Conservation (phyloP, 2,888 invertebrate species). For the Liopterus haemorrhoidalis region DNA sequence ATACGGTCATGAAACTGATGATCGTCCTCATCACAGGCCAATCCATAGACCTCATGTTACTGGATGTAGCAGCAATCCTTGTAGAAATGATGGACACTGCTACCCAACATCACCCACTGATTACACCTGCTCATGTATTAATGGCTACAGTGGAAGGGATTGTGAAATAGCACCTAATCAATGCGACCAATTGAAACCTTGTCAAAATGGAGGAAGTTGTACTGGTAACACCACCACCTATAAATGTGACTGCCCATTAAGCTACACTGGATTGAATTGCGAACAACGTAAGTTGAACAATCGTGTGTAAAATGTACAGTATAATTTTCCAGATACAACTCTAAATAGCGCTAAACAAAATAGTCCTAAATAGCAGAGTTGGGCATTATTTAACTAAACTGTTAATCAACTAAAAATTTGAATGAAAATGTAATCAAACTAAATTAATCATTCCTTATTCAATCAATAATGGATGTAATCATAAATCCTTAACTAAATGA, state of each 20-base stretch:
- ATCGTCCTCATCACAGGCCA: constrained; percentile 26
- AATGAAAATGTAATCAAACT: too few species aligned
- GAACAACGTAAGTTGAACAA: constrained; percentile 58
- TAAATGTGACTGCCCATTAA: constrained; percentile 75
- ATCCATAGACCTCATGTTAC: constrained; percentile 29
- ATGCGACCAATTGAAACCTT: constrained; percentile 63
- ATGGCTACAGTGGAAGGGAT: constrained; percentile 52
- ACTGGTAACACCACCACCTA: constrained; percentile 51
- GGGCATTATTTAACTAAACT: too few species aligned
- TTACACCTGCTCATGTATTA: constrained; percentile 52
- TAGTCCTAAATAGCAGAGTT: too few species aligned
- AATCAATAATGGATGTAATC: too few species aligned
- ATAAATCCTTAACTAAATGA: too few species aligned
- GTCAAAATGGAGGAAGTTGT: constrained; percentile 76
- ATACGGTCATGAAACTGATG: constrained; percentile 21
- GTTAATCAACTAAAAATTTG: too few species aligned
- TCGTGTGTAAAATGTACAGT: constrained; percentile 11
- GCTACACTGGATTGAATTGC: constrained; percentile 72
- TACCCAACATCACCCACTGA: constrained; percentile 48
- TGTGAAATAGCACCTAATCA: constrained; percentile 59
- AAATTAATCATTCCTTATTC: too few species aligned
- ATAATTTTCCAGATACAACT: neutral
- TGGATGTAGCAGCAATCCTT: constrained; percentile 53
- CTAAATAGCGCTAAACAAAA: too few species aligned
- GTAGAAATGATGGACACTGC: constrained; percentile 63